Percentiles rank a stretch among this genome's conserved stretches.
These are phyloP conservation scores for Gasterosteus nipponicus DNA, from an alignment of 2,113 vertebrate species.

Conservation along the genomic window DNA sequence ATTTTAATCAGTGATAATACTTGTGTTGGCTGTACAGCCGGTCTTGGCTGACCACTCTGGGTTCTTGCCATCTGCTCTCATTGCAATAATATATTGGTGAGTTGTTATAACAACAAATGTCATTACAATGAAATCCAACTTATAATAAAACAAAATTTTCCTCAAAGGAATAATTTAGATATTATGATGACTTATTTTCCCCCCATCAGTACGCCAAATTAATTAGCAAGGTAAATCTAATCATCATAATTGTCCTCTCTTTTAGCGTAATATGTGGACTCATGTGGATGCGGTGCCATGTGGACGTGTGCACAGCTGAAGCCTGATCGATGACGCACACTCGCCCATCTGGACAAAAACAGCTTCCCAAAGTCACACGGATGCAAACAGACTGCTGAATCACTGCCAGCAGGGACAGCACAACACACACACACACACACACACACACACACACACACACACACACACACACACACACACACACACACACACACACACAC, in stretches of 20 bases:
- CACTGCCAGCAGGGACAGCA: constrained; percentile 55
- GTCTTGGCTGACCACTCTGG: not conserved
- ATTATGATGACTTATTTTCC: not conserved
- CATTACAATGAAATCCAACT: not conserved
- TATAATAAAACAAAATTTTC: not conserved
- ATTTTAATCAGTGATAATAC: constrained; percentile 4
- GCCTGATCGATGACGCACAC: constrained; percentile 28
- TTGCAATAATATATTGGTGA: constrained; percentile 6
- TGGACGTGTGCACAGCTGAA: constrained; percentile 17
- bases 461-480: constrained; percentile 10
- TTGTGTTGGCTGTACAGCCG: not conserved
- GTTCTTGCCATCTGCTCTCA: constrained; percentile 5
- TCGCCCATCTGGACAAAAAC: constrained; percentile 27
- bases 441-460: constrained; percentile 12
- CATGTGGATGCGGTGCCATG: not conserved
- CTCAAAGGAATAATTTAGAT: not conserved
- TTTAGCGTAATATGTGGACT: not conserved
- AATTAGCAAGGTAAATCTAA: not conserved
- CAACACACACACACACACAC: not conserved
- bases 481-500: not conserved
- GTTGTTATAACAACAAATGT: not conserved
- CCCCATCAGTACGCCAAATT: not conserved
- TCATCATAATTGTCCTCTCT: not conserved
- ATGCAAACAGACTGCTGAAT: constrained; percentile 61
- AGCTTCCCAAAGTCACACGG: constrained; percentile 54